These are phyloP conservation scores for Prionace glauca DNA, from an alignment of 2,797 vertebrate species.

Conservation along the genomic window DNA sequence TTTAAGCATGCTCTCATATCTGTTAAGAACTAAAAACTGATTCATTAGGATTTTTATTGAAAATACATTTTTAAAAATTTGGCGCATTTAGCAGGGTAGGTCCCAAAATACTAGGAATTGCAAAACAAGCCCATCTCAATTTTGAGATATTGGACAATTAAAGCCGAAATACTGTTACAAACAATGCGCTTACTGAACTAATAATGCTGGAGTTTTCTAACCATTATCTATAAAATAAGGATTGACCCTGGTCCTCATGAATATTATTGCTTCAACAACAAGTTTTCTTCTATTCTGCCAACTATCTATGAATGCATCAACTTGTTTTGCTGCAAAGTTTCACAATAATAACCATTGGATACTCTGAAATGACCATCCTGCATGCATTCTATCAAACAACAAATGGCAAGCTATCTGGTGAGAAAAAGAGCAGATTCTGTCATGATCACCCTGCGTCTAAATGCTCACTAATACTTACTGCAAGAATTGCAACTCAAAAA, in stretches of 20 bases:
- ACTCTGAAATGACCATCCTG: background rate
- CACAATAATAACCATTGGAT: background rate
- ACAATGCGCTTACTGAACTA: background rate
- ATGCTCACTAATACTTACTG: background rate
- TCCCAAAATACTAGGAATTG: background rate
- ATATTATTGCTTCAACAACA: background rate
- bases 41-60: background rate
- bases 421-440: background rate
- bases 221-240: background rate
- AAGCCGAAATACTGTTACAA: background rate
- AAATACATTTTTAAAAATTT: background rate
- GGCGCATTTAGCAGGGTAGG: background rate
- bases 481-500: background rate
- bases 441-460: background rate
- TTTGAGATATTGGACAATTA: background rate
- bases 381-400: background rate
- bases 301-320: background rate
- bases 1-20: background rate
- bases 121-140: background rate
- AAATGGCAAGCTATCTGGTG: background rate
- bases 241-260: too few relatives aligned
- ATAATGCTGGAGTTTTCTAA: background rate
- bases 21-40: background rate
- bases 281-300: background rate
- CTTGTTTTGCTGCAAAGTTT: background rate